A percentile compares a stretch with the other conserved stretches of the same genome.
Evolutionary conservation across 2,797 vertebrate species (phyloP).

Genomic region (Thaleichthys pacificus): DNA sequence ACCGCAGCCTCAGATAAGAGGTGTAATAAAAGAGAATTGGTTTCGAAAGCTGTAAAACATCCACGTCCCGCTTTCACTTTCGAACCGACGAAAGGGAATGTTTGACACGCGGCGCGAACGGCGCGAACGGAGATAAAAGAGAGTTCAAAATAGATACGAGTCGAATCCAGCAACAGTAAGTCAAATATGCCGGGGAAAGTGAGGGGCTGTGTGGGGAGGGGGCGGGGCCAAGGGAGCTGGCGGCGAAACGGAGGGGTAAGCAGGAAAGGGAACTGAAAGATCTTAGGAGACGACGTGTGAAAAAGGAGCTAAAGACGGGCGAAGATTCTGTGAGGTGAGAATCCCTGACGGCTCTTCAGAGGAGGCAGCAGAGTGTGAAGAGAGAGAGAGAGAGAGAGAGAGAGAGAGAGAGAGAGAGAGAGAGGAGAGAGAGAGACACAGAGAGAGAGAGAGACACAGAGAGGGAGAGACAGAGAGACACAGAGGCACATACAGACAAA

Average conservation of each 20-base stretch:
- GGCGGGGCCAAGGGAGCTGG: background rate
- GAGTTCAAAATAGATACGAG: no score
- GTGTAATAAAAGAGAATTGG: slow-evolving; percentile 24
- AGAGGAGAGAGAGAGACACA: background rate
- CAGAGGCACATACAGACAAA: no score
- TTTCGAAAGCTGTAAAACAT: no score
- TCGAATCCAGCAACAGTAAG: no score
- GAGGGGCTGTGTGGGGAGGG: slow-evolving; percentile 12
- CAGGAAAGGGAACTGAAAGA: background rate
- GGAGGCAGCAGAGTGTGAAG: no score
- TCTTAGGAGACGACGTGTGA: background rate
- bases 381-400: background rate
- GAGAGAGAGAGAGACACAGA: background rate
- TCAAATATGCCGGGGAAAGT: background rate
- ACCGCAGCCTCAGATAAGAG: background rate
- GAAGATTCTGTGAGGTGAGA: background rate
- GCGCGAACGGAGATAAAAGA: no score
- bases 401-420: background rate
- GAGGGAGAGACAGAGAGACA: background rate
- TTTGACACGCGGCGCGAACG: no score
- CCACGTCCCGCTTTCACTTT: no score
- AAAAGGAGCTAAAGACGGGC: background rate
- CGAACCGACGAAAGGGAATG: no score
- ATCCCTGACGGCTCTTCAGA: no score
- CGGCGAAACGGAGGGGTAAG: background rate